phyloP scores from a whole-genome alignment of 23 tunicate species.

The Styela plicata region DNA sequence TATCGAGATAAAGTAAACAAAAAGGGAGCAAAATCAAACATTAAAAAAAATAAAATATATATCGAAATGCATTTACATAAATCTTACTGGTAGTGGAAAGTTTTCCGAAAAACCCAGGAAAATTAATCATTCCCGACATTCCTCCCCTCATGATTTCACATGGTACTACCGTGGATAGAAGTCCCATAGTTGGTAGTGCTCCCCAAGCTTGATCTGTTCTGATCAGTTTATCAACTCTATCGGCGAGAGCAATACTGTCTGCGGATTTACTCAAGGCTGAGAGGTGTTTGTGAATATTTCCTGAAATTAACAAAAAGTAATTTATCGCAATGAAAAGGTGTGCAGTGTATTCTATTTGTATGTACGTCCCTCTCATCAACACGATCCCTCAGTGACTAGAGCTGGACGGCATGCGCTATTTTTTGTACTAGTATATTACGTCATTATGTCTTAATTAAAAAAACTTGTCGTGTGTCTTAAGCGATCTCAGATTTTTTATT shows the following conservation, averaged over 20 bases:
- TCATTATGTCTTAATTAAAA: no score
- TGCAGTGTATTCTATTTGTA: no score
- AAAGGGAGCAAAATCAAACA: no score
- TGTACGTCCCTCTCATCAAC: no score
- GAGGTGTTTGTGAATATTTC: conserved; percentile 49
- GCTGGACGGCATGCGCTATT: no score
- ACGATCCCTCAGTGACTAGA: no score
- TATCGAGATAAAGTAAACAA: no score
- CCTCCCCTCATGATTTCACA: conserved; percentile 60
- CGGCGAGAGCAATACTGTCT: conserved; percentile 60
- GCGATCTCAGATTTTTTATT: no score
- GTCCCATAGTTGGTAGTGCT: conserved; percentile 80
- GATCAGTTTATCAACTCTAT: conserved; percentile 63
- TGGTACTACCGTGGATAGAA: conserved; percentile 86
- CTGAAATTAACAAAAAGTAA: no score
- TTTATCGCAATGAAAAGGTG: no score
- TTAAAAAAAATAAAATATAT: background rate
- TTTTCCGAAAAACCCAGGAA: conserved; percentile 92
- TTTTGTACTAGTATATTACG: no score
- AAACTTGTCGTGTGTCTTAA: no score
- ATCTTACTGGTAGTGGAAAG: conserved; percentile 75
- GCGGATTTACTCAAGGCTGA: conserved; percentile 58
- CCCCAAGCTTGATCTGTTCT: conserved; percentile 78
- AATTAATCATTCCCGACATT: conserved; percentile 72
- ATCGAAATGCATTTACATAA: background rate